Percentiles rank a stretch among this genome's conserved stretches.
Evolutionary conservation across 2,797 vertebrate species (phyloP).

Genomic region (Amblyopsis hoosieri): DNA sequence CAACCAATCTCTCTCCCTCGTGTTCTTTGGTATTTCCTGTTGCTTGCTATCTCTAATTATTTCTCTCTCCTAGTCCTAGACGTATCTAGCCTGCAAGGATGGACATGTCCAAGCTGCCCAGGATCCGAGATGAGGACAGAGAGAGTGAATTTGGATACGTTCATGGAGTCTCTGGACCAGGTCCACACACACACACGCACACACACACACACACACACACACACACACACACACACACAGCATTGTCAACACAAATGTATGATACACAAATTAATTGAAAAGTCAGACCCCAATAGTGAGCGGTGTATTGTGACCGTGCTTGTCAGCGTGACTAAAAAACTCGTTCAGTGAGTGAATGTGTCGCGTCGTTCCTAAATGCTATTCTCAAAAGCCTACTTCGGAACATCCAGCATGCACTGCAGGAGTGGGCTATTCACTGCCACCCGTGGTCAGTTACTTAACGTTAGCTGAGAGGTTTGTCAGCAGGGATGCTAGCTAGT

Average conservation of each 20-base stretch:
- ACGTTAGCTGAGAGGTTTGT: neutral
- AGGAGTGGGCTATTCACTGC: neutral
- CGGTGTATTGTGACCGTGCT: no score
- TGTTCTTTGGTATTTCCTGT: neutral
- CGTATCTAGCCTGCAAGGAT: conserved; percentile 72
- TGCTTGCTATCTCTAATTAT: neutral
- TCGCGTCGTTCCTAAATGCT: no score
- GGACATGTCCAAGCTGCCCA: conserved; percentile 93
- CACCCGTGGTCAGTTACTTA: no score
- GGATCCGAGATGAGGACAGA: conserved; percentile 88
- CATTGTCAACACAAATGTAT: neutral
- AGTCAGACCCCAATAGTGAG: neutral
- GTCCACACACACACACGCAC: conserved; percentile 62
- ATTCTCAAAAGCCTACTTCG: neutral
- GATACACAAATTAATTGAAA: neutral
- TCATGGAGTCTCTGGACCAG: conserved; percentile 93
- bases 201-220: neutral
- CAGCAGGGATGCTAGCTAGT: neutral
- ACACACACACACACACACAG: no score
- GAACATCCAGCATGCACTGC: neutral
- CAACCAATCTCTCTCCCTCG: neutral
- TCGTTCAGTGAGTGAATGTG: no score
- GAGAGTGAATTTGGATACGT: conserved; percentile 92
- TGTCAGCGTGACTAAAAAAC: no score
- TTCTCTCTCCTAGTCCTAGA: conserved; percentile 34